A percentile compares a stretch with the other conserved stretches of the same genome.
phyloP scores from a whole-genome alignment of 2,888 invertebrate genomes.

The Reticulitermes lucifugus region DNA sequence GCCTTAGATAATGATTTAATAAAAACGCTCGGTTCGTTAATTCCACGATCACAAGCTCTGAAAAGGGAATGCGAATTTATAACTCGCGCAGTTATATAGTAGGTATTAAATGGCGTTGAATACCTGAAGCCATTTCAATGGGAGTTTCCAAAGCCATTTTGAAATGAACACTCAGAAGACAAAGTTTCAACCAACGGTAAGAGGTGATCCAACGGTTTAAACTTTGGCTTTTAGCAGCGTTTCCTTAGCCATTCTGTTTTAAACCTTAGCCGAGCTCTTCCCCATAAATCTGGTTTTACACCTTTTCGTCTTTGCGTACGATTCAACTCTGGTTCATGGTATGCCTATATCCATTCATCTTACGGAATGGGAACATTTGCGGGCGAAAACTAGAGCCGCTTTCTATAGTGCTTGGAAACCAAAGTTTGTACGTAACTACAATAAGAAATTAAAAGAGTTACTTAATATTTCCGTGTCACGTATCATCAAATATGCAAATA shows the following conservation, averaged over 20 bases:
- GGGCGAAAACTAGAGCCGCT: background rate
- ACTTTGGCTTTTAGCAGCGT: constrained; percentile 33
- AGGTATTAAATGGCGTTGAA: background rate
- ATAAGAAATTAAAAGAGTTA: no score
- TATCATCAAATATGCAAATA: no score
- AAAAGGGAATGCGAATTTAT: no score
- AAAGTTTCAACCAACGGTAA: constrained; percentile 1
- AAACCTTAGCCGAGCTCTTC: background rate
- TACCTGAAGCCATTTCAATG: background rate
- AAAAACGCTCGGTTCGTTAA: no score
- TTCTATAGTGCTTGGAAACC: background rate
- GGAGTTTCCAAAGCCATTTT: background rate
- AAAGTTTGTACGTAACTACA: background rate
- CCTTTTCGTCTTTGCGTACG: constrained; percentile 30
- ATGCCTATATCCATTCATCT: constrained; percentile 29
- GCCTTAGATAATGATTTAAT: no score
- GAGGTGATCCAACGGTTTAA: constrained; percentile 31
- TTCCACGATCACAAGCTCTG: no score
- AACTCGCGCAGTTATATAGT: no score
- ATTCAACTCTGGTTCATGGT: constrained; percentile 26
- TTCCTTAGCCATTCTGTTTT: constrained; percentile 27
- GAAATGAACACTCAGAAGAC: constrained; percentile 1
- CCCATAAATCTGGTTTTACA: constrained; percentile 31
- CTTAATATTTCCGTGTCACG: no score
- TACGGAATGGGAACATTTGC: background rate